Percentiles rank a stretch among this genome's conserved stretches.
Evolutionary conservation across 2,888 invertebrate genomes (phyloP).

Genomic region (Tetrapedia diversipes): DNA sequence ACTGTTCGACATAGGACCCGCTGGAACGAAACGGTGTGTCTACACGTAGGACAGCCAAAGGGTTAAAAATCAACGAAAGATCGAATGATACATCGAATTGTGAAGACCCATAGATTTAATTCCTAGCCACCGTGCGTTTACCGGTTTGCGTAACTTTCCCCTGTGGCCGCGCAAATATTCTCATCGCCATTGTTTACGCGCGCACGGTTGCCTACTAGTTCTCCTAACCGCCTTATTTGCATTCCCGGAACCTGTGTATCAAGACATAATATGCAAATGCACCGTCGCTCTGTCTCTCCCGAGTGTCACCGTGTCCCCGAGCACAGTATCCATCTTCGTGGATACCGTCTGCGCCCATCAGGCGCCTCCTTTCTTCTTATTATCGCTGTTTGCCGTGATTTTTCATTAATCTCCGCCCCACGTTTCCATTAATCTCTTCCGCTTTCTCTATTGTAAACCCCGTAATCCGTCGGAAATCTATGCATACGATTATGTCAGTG

Average conservation of each 20-base stretch:
- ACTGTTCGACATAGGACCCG: no score
- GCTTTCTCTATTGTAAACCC: constrained; percentile 46
- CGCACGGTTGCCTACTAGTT: constrained; percentile 47
- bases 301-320: neutral
- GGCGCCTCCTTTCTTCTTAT: constrained; percentile 52
- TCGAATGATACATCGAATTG: no score
- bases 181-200: constrained; percentile 48
- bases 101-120: neutral
- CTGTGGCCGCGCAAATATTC: constrained; percentile 46
- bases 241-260: constrained; percentile 57
- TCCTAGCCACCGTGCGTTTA: neutral
- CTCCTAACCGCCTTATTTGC: constrained; percentile 55
- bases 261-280: constrained; percentile 56
- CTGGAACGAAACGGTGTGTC: no score
- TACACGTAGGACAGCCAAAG: no score
- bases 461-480: constrained; percentile 18
- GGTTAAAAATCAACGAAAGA: no score
- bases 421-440: constrained; percentile 56
- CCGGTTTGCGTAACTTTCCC: constrained; percentile 27
- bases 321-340: constrained; percentile 15
- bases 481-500: constrained; percentile 16
- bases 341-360: constrained; percentile 25
- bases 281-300: constrained; percentile 15
- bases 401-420: no score
- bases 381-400: constrained; percentile 48